Evolutionary conservation across 2,888 invertebrate species (phyloP), one percentile per base, ranked within the genome.

Genomic region (Aporophyla nigra): DNA sequence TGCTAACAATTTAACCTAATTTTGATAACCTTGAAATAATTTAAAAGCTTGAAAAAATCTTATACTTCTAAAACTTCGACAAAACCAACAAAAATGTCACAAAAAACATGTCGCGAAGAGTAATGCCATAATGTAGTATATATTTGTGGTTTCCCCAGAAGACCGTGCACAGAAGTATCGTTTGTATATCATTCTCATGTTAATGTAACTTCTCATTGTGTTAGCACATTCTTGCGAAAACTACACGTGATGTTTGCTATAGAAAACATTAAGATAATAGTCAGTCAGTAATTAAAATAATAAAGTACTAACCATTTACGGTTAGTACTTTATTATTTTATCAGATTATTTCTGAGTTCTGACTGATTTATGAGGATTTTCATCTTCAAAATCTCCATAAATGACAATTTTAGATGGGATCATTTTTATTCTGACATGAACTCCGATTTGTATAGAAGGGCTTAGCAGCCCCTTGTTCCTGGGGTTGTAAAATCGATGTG

Each of bases 401-500:
- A 33, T 14, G 4, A 19, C 46, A 40, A 7, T 46, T 19, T 10
- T 40, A 33, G 58, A 72, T 46, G 14, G 2, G 0, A 53, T 27
- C 6, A 5, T 56, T 43, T 58, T 51, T 80, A 16, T 58, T 21
- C 14, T 24, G 51, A 63, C n/a, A 51, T 27, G 24, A 24, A 43
- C 43, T 9, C 53, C 33, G 24, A 80, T 78, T 66, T 76, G 46
- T 33, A 19, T 24, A 51, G 40, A 24, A 74, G 71, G 68, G 78
- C 24, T 68, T 2, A 33, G 33, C 33, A 33, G 33, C 33, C 33
- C 33, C 33, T 33, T 33, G 33, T 33, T 33, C 3, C 71, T 16
- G 71, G 79, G 79, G 77, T 40, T 67, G 58, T 71, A 74, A 81
- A 86, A 86, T 88, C 83, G 80, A 87, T 85, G 70, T 68, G 46